Evolutionary conservation across 2,797 vertebrate species (phyloP), one percentile per base, ranked within the genome.

Genomic region (Falco berigora): DNA sequence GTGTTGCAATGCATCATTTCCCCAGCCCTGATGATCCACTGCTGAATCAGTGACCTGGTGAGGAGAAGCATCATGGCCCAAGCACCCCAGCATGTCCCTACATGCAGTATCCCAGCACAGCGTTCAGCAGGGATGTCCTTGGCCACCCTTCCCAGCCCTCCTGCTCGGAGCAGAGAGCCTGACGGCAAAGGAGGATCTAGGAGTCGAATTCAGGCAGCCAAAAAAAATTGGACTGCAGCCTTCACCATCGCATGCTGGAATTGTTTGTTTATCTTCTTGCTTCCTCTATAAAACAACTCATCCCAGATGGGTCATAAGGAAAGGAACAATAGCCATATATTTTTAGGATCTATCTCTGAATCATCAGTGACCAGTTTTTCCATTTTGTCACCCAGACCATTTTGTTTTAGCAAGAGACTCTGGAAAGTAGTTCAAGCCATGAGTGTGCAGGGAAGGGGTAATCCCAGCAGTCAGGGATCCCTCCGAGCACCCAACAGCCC

Each of bases 341-440:
- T 98, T 98, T 97, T 97, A 97, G 97, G 93, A 82, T 94, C 63
- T 73, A 12, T 97, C 91, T 75, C 32, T 96, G 95, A 97, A 95
- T 96, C 93, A 95, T 17, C 75, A 74, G 40, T 96, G 96, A 94
- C 80, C 92, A 83, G 78, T 90, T 97, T 97, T 97, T 97, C 96
- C 96, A 95, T 97, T 97, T 97, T 96, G 95, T 96, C 95, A 97
- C 67, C 53, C 74, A 34, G 77, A 85, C 88, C 20, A 20, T 69
- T 87, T 89, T 53, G 16, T 56, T 84, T 81, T 27, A 90, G 71
- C 32, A 77, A 25, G 44, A 76, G 40, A 47, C 40, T 32, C 44
- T 74, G 14, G 15, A 44, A 81, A 90, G 69, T 30, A 16, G 21
- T 22, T 44, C 50, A 81, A 89, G 63, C n/a, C 38, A 42, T 28